Base-by-base conservation (phyloP, 2,797 vertebrate genomes). In the Melanogrammus aeglefinus region DNA sequence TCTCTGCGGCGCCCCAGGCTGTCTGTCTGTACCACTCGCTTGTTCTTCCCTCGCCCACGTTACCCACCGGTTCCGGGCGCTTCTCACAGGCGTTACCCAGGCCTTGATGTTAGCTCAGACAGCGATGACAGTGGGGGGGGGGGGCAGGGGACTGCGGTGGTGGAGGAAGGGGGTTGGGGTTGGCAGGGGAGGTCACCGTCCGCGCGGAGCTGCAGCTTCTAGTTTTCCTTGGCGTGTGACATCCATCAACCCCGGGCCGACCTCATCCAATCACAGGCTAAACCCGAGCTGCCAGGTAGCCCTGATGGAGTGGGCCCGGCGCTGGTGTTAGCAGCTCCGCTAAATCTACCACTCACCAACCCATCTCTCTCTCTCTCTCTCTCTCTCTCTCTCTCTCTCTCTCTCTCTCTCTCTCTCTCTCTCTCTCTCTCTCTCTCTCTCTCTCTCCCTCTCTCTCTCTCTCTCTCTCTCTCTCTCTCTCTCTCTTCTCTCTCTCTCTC, bases 1-100 rank as follows among this genome's bases (percentile, higher is more conserved):
- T 41, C 41, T 90, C 87, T 82, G 76, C 83, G 81, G 83, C 84
- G 83, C 76, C 78, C 72, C 33, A 77, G 81, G 73, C 5, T 36
- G 35, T 36, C 35, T 87, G 77, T 79, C 74, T 81, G 76, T 78
- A 77, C 86, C 80, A 73, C 78, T 77, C 73, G 12, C 76, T 82
- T 85, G 31, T 79, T 77, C 76, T 82, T 4, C 57, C 86, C 86
- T 82, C 6, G 8, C 57, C n/a, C n/a, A 9, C 57, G 8, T 9
- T 63, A 51, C 16, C 47, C 47, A 18, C 47, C 47, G 47, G 47
- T 51, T 16, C 5, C 4, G 47, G 47, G 35, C 35, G 35, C 35
- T 7, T 36, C 35, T 36, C 35, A 36, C 35, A 36, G 35, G 35
- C 35, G 35, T 36, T 36, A 36, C 35, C 35, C 35, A 16, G 47